These are phyloP conservation scores for Leptinotarsa texana DNA, from an alignment of 1,140 invertebrate species.

Conservation along the genomic window DNA sequence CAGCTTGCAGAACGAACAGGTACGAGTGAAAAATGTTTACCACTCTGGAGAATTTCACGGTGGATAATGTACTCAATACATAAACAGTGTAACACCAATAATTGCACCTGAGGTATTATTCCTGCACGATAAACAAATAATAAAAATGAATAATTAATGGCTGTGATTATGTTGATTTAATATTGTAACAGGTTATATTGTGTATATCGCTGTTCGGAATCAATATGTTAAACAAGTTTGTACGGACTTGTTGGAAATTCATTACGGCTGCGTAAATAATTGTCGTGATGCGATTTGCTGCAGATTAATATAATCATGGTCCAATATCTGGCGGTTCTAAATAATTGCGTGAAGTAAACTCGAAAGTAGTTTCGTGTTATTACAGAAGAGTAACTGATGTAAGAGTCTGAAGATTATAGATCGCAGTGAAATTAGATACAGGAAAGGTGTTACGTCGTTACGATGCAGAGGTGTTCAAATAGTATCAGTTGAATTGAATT, in stretches of 20 bases:
- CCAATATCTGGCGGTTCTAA: neutral
- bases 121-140: neutral
- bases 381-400: neutral
- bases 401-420: neutral
- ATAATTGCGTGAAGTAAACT: neutral
- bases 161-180: neutral
- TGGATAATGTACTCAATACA: neutral
- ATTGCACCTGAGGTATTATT: neutral
- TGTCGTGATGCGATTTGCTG: neutral
- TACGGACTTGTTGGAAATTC: constrained; percentile 8
- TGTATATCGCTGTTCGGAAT: constrained; percentile 3
- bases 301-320: constrained; percentile 4
- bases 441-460: too few relatives aligned
- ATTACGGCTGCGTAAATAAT: neutral
- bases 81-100: constrained; percentile 1
- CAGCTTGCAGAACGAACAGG: neutral
- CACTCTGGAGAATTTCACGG: neutral
- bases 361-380: neutral
- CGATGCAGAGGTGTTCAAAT: too few relatives aligned
- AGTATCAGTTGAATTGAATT: too few relatives aligned
- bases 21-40: constrained; percentile 6
- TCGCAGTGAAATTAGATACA: neutral
- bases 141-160: neutral
- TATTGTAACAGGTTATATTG: neutral
- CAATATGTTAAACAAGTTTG: constrained; percentile 6